phyloP scores from a whole-genome alignment of 2,113 vertebrate species.

The Camelus dromedarius region DNA sequence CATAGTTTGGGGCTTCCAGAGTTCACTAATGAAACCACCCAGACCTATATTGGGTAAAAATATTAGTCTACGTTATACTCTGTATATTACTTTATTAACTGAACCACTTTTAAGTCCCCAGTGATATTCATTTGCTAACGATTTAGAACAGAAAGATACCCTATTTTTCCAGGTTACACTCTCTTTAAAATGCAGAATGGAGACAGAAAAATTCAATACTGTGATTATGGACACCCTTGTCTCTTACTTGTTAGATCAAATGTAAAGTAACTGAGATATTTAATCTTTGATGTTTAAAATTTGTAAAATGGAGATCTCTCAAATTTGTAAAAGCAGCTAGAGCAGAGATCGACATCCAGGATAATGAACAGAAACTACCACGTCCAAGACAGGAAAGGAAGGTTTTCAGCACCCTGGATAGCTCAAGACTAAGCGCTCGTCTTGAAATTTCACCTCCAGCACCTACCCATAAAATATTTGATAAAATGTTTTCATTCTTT shows the following conservation, averaged over 20 bases:
- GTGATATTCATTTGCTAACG: conserved; percentile 16
- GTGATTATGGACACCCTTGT: background rate
- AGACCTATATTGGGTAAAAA: background rate
- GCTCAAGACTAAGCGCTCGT: rapidly evolving
- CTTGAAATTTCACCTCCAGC: background rate
- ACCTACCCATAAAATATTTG: conserved; percentile 7
- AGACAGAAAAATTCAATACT: conserved; percentile 25
- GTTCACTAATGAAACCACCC: conserved; percentile 1
- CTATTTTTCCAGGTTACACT: conserved; percentile 17
- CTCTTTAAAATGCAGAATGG: background rate
- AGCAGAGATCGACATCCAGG: background rate
- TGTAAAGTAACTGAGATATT: conserved; percentile 19
- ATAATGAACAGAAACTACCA: conserved; percentile 10
- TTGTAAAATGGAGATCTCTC: background rate
- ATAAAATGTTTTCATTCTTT: background rate
- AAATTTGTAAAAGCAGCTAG: conserved; percentile 57
- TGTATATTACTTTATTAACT: background rate
- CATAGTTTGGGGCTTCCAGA: background rate
- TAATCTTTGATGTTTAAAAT: conserved; percentile 22
- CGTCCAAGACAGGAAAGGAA: background rate
- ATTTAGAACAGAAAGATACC: background rate
- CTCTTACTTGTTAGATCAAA: background rate
- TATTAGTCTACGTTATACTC: background rate
- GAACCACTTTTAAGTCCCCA: background rate
- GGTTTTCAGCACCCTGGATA: conserved; percentile 82